Conservation (phyloP, 2,797 vertebrate species). For the Nyctibius grandis region DNA sequence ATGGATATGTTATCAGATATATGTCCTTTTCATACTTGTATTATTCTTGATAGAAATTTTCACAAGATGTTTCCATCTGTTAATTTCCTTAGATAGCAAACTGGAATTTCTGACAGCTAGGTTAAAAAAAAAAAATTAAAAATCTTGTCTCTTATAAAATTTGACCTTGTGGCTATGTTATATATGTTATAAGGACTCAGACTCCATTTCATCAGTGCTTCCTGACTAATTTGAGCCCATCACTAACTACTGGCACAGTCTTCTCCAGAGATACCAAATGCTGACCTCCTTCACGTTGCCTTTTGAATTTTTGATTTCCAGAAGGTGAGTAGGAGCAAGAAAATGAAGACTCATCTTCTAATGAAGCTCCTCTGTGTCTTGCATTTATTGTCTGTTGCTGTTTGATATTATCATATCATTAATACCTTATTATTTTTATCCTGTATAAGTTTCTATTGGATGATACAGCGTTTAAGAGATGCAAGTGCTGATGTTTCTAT, state of each 20-base stretch:
- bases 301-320: not conserved
- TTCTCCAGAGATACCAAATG: not conserved
- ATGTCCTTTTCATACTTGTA: not conserved
- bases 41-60: constrained; percentile 16
- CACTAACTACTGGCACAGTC: not conserved
- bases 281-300: not conserved
- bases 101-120: constrained; percentile 19
- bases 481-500: not conserved
- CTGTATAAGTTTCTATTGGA: not conserved
- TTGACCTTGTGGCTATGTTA: constrained; percentile 36
- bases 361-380: not conserved
- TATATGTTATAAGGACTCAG: constrained; percentile 44
- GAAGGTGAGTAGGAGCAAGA: not conserved
- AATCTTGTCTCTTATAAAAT: constrained; percentile 27
- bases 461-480: not conserved
- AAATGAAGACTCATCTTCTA: not conserved
- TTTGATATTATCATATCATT: not conserved
- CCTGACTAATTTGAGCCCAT: constrained; percentile 33
- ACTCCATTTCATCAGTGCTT: not conserved
- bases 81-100: constrained; percentile 44
- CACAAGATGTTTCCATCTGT: constrained; percentile 32
- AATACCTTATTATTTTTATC: not conserved
- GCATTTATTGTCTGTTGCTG: not conserved
- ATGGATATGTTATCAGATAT: not conserved
- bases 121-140: constrained; percentile 6